Conservation (phyloP, 1,140 invertebrate genomes). For the Penaeus chinensis region DNA sequence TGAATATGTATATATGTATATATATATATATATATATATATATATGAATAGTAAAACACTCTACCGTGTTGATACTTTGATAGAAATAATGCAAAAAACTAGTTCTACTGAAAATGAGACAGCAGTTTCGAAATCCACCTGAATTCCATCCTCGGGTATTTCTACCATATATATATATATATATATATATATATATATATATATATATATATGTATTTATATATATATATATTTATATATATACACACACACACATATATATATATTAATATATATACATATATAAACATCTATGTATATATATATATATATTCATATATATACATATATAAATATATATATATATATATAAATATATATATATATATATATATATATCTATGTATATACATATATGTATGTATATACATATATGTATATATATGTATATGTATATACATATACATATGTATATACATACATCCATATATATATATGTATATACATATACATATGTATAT, state of each 20-base stretch:
- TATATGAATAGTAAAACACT: neutral
- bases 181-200: neutral
- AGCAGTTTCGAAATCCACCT: neutral
- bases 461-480: neutral
- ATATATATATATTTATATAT: neutral
- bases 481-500: neutral
- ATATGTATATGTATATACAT: neutral
- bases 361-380: neutral
- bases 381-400: neutral
- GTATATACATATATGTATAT: neutral
- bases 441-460: neutral
- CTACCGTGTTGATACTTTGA: too few species aligned
- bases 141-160: neutral
- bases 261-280: neutral
- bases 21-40: conserved; percentile 15
- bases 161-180: neutral
- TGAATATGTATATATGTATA: neutral
- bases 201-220: neutral
- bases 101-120: neutral
- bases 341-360: neutral
- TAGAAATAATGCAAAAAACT: too few species aligned
- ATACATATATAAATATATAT: neutral
- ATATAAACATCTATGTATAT: neutral
- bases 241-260: neutral
- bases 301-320: neutral